Evolutionary conservation across 2,113 vertebrate species (phyloP), one percentile per base, ranked within the genome.

Genomic region (Pedionomus torquatus): DNA sequence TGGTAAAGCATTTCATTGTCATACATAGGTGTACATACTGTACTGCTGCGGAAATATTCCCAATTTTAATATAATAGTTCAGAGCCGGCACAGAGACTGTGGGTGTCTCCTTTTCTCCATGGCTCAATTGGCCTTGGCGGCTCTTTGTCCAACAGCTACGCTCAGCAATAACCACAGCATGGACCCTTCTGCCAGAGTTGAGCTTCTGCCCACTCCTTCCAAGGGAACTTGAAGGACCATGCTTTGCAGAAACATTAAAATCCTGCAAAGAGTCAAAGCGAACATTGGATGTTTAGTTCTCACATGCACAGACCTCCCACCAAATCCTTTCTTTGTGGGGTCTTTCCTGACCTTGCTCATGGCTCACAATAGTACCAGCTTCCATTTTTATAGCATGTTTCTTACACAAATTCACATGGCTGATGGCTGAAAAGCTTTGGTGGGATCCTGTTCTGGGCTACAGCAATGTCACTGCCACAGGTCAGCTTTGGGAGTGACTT

Each of bases 11-110:
- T 43, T 85, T 60, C 43, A 9, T 7, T 28, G 25, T 12, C 78
- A 28, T 8, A 11, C 7, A 13, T 1, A 3, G 1, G 5, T 0
- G 7, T 13, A 25, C 23, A 0, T 2, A 2, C 0, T 9, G 33
- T 23, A 15, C 5, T 0, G 1, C 15, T 70, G 54, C 44, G 9
- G 9, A 52, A 83, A 72, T 13, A 60, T 23, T 75, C 30, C 48
- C 6, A 5, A 0, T 25, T 85, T 44, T 18, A 28, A 20, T 17
- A 5, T 2, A 39, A 5, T 5, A 13, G 30, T 17, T 72, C 44
- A 25, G 54, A n/a, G n/a, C 14, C 13, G 35, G 23, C 31, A 44
- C 17, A 10, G 14, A 57, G 9, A 51, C 13, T 1, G 16, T 16
- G 37, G 28, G 4, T 48, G 64, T 57, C 44, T 79, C 75, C 13